These are phyloP conservation scores for Mustela nigripes DNA, from an alignment of 2,113 vertebrate species.

Conservation along the genomic window DNA sequence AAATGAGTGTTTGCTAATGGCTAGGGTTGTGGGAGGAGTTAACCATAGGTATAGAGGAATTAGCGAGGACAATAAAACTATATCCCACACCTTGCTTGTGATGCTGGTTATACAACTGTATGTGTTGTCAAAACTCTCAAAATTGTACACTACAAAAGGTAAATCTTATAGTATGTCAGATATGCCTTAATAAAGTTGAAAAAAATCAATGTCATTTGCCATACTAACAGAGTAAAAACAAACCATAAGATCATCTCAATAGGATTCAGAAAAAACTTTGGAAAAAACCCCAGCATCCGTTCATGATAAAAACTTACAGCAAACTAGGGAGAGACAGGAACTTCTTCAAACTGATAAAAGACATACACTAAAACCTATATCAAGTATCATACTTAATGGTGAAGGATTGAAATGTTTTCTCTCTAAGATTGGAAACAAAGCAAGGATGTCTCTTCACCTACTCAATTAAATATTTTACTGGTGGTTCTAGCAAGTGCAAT, in stretches of 20 bases:
- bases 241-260: not conserved
- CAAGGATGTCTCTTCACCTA: not conserved
- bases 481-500: not conserved
- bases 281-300: not conserved
- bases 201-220: not conserved
- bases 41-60: not conserved
- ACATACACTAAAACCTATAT: not conserved
- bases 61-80: not conserved
- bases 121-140: not conserved
- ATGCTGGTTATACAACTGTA: not conserved
- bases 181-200: not conserved
- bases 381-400: not conserved
- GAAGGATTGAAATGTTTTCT: not conserved
- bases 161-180: slow-evolving; percentile 28
- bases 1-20: slow-evolving; percentile 20
- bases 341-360: slow-evolving; percentile 22
- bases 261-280: slow-evolving; percentile 7
- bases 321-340: slow-evolving; percentile 10
- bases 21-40: not conserved
- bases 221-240: slow-evolving; percentile 22
- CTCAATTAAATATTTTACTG: not conserved
- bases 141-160: slow-evolving; percentile 16
- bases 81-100: slow-evolving; percentile 2
- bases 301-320: slow-evolving; percentile 28
- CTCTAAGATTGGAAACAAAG: slow-evolving; percentile 11